Evolutionary conservation across 1,140 invertebrate species (phyloP), one percentile per base, ranked within the genome.

Genomic region (Cydia fagiglandana): DNA sequence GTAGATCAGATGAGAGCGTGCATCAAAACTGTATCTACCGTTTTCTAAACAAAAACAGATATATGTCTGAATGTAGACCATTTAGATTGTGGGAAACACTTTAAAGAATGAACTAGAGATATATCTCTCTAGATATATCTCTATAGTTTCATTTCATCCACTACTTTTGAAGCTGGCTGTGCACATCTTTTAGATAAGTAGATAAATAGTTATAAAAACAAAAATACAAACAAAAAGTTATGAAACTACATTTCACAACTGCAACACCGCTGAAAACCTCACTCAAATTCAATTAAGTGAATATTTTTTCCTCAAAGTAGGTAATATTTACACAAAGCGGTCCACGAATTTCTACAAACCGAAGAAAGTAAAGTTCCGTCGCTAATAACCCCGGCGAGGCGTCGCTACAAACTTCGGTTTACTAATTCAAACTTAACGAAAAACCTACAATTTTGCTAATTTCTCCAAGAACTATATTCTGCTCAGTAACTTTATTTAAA

Each of bases 271-370:
- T 70, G 66, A 70, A 70, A 70, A 68, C 28, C 30, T 38, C 66
- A 38, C 66, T 38, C 30, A 17, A 70, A 70, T 70, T 70, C 38
- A 45, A 70, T 70, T 70, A 70, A 24, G 66, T 38, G 9, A 70
- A 70, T 70, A 70, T 70, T 70, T 70, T 70, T 70, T 45, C 30
- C 30, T 70, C 66, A 41, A 41, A 70, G 66, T 45, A 70, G 38
- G 30, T 70, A 70, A 78, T 86, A 81, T 86, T 85, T 83, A 83
- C 83, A 77, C 74, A 78, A 66, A 81, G 81, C 80, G 80, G 78
- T 85, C 76, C 61, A 77, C 80, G 77, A 83, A 86, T 84, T 84
- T 83, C 83, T 86, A 81, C 81, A 82, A 86, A 83, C 81, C 77
- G 70, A 78, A 76, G 73, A 75, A 87, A 84, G 81, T 86, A 24